phyloP scores from a whole-genome alignment of 2,888 invertebrate species.

The Brachycybe producta region DNA sequence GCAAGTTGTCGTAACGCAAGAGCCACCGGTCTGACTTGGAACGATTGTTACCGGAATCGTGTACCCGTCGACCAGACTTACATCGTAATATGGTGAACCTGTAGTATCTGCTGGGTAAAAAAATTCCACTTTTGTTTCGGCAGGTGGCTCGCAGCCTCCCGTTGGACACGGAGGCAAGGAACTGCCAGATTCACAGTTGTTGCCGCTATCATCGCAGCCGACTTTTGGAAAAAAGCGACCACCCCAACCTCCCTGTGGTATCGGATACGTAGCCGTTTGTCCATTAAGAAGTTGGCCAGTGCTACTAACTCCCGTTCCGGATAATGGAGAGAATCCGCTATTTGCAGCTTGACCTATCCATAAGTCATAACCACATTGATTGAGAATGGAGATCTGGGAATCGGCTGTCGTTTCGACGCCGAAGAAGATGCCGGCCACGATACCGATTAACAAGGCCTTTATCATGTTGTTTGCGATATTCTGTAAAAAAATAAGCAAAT shows the following conservation, averaged over 20 bases:
- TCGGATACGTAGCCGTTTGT: constrained; percentile 1
- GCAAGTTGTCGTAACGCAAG: constrained; percentile 7
- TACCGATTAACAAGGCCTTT: too few relatives aligned
- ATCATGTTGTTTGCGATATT: too few relatives aligned
- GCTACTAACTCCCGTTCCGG: background rate
- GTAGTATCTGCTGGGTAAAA: background rate
- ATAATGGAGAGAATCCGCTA: background rate
- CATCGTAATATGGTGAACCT: constrained; percentile 9
- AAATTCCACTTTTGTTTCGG: constrained; percentile 10
- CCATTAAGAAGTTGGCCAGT: background rate
- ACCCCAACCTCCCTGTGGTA: constrained; percentile 5
- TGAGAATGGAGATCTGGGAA: background rate
- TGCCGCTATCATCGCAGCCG: constrained; percentile 9
- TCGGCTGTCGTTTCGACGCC: too few relatives aligned
- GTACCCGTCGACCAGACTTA: constrained; percentile 16
- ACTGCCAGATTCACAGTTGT: constrained; percentile 11
- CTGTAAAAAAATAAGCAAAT: too few relatives aligned
- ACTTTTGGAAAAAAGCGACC: constrained; percentile 11
- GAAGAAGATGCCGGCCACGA: too few relatives aligned
- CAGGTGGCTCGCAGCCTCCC: constrained; percentile 8
- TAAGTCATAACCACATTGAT: background rate
- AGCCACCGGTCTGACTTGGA: background rate
- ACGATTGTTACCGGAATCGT: constrained; percentile 5
- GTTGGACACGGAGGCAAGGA: background rate
- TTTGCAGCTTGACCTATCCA: background rate